These are phyloP conservation scores for Drosophila crucigera DNA, from an alignment of 2,888 invertebrate species.

Conservation along the genomic window DNA sequence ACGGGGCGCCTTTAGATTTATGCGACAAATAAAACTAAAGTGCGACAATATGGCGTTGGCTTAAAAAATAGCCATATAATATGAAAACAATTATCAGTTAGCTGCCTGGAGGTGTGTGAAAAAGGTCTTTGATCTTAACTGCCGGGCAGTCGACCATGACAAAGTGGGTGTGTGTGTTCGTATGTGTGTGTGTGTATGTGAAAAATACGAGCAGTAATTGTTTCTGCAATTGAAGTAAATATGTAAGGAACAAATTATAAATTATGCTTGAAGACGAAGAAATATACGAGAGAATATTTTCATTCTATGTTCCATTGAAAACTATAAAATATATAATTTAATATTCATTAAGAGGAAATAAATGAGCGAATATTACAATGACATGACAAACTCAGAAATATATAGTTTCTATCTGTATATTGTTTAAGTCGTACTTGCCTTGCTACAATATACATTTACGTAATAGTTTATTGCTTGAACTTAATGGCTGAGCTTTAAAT, in stretches of 20 bases:
- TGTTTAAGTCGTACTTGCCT: not conserved
- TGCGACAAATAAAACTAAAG: constrained; percentile 81
- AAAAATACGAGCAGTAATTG: constrained; percentile 7
- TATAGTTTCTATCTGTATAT: not conserved
- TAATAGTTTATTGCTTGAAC: not conserved
- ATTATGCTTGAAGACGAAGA: not conserved
- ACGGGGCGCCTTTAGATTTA: constrained; percentile 66
- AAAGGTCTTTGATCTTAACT: constrained; percentile 45
- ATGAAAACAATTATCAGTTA: constrained; percentile 74
- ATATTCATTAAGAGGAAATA: not conserved
- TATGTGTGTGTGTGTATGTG: not conserved
- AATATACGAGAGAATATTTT: not conserved
- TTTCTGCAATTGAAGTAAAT: not conserved
- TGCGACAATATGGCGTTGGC: constrained; percentile 79
- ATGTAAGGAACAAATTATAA: not conserved
- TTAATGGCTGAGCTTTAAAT: not conserved
- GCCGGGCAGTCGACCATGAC: constrained; percentile 14
- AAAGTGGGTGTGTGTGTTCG: not conserved
- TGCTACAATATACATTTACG: not conserved
- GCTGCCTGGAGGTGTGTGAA: constrained; percentile 46
- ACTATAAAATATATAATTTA: not conserved
- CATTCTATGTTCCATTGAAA: not conserved
- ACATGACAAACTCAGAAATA: not conserved
- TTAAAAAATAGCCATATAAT: constrained; percentile 68
- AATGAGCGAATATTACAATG: not conserved